Percentiles rank a stretch among this genome's conserved stretches.
Conservation (phyloP, 2,113 vertebrate species). For the Paedocypris sp. region DNA sequence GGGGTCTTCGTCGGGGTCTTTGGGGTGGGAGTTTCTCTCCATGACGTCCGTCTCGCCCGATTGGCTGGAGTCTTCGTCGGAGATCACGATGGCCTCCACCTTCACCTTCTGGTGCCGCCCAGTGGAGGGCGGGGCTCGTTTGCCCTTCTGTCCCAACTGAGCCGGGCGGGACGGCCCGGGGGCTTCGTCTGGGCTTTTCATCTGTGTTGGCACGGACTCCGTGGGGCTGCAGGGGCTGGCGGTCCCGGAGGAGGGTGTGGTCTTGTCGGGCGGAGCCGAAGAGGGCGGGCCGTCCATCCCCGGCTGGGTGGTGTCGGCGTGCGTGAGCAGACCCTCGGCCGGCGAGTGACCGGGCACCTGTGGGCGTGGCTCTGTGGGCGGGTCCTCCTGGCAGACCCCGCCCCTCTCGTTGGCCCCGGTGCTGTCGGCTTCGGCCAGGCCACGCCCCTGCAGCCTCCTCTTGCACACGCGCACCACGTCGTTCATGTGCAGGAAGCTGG, state of each 20-base stretch:
- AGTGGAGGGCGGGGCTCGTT: neutral
- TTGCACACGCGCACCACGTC: conserved; percentile 91
- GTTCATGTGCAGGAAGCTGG: conserved; percentile 93
- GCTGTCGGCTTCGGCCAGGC: conserved; percentile 80
- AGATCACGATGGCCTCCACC: conserved; percentile 86
- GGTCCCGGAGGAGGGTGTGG: conserved; percentile 16
- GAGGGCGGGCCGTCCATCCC: conserved; percentile 64
- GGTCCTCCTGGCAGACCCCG: neutral
- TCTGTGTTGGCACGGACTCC: too few species aligned
- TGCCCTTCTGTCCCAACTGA: conserved; percentile 14
- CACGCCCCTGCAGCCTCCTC: conserved; percentile 72
- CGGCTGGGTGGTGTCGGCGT: conserved; percentile 81
- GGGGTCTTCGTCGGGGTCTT: too few species aligned
- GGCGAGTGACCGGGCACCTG: too few species aligned
- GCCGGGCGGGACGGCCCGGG: too few species aligned
- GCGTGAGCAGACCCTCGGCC: neutral
- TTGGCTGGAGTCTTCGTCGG: conserved; percentile 72
- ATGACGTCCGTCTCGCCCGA: conserved; percentile 38
- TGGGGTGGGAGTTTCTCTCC: too few species aligned
- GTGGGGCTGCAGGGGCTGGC: conserved; percentile 54
- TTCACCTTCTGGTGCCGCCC: conserved; percentile 59
- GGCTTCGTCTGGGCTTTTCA: too few species aligned
- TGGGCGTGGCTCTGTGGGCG: too few species aligned
- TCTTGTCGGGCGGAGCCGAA: conserved; percentile 24
- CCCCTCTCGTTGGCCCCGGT: conserved; percentile 70